Conservation (phyloP, 2,888 invertebrate species). For the Epinotia brunnichana region DNA sequence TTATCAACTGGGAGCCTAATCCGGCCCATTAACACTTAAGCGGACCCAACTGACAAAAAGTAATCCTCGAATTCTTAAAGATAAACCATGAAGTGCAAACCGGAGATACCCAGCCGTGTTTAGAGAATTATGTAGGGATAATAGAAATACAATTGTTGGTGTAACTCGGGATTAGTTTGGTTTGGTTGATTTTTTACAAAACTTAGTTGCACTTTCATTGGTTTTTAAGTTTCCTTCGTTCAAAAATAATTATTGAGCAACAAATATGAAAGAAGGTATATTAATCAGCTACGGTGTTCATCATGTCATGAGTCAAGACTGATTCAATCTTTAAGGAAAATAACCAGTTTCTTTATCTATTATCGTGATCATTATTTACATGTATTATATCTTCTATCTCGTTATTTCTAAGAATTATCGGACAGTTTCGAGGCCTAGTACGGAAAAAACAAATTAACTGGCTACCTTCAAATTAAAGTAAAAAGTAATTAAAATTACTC, state of each 20-base stretch:
- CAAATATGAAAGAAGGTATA: not conserved
- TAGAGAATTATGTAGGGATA: constrained; percentile 31
- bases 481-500: constrained; percentile 27
- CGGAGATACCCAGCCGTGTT: constrained; percentile 47
- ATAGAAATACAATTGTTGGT: constrained; percentile 29
- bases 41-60: constrained; percentile 75
- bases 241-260: not conserved
- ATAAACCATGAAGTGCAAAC: constrained; percentile 63
- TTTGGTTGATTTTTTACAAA: constrained; percentile 9
- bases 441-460: constrained; percentile 36
- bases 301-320: not conserved
- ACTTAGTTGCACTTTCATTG: constrained; percentile 1
- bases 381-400: too few relatives aligned
- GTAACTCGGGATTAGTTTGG: constrained; percentile 15
- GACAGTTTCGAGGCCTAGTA: constrained; percentile 1
- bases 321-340: constrained; percentile 23
- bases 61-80: constrained; percentile 74
- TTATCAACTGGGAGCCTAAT: constrained; percentile 70
- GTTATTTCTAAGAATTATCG: constrained; percentile 26
- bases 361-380: constrained; percentile 22
- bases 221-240: not conserved
- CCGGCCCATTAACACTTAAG: constrained; percentile 81
- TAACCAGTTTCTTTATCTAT: constrained; percentile 24
- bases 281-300: too few relatives aligned
- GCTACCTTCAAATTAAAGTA: constrained; percentile 8